phyloP scores from a whole-genome alignment of 2,797 vertebrate species.

The Ciconia nigra region DNA sequence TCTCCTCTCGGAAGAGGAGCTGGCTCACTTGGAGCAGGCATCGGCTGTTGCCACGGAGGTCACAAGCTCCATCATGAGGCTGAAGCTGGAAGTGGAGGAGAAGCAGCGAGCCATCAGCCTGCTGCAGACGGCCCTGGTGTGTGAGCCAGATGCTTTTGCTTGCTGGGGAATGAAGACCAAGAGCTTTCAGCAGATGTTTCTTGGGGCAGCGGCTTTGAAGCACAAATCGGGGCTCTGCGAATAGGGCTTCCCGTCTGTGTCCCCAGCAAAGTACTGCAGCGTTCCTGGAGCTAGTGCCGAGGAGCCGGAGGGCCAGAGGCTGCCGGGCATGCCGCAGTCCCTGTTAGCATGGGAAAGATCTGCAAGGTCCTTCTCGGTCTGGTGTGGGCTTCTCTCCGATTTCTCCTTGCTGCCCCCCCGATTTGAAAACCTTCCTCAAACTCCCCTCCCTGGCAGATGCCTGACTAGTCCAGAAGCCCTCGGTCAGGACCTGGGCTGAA shows the following conservation, averaged over 20 bases:
- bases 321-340: rapidly evolving
- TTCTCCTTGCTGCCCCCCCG: neutral
- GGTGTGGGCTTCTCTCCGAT: neutral
- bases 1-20: conserved; percentile 81
- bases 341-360: neutral
- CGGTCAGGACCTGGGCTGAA: neutral
- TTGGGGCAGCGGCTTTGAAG: neutral
- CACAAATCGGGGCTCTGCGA: neutral
- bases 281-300: rapidly evolving
- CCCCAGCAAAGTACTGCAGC: neutral
- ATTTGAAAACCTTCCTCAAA: neutral
- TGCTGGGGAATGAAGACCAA: neutral
- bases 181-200: neutral
- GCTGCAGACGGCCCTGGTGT: conserved; percentile 90
- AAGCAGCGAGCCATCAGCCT: conserved; percentile 84
- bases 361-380: neutral
- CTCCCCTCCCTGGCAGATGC: neutral
- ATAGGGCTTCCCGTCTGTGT: neutral
- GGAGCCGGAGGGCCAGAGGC: neutral
- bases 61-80: conserved; percentile 82
- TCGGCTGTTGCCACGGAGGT: conserved; percentile 84
- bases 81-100: conserved; percentile 91
- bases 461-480: neutral
- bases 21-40: conserved; percentile 76
- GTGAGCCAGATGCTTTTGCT: neutral